These are phyloP conservation scores for Pycnomerus fuliginosus DNA, from an alignment of 2,888 invertebrate genomes.

Conservation along the genomic window DNA sequence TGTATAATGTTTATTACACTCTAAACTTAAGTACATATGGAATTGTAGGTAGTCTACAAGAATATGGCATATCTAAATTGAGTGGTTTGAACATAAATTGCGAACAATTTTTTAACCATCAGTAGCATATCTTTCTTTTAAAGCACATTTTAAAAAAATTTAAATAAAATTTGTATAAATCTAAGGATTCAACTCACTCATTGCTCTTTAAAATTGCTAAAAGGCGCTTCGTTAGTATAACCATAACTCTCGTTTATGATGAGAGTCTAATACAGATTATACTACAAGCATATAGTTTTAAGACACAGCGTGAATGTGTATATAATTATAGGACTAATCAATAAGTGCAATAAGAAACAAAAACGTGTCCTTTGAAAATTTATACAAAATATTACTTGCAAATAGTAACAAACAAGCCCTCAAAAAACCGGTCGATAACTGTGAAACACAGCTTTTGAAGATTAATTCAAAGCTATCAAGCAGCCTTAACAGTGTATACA, in stretches of 20 bases:
- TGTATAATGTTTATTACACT: slow-evolving; percentile 29
- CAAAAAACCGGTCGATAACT: slow-evolving; percentile 23
- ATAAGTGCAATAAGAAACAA: slow-evolving; percentile 43
- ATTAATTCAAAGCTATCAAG: slow-evolving; percentile 1
- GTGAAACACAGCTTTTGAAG: slow-evolving; percentile 8
- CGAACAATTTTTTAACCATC: slow-evolving; percentile 2
- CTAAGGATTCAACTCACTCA: slow-evolving; percentile 34
- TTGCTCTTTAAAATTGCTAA: slow-evolving; percentile 45
- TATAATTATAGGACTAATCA: slow-evolving; percentile 42
- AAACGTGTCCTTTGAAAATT: slow-evolving; percentile 33
- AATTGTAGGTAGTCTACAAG: slow-evolving; percentile 33
- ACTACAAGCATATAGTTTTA: slow-evolving; percentile 43
- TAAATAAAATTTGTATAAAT: slow-evolving; percentile 19
- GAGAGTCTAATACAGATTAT: slow-evolving; percentile 22
- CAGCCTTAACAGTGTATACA: slow-evolving; percentile 5
- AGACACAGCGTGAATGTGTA: slow-evolving; percentile 52
- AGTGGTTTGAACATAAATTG: slow-evolving; percentile 13
- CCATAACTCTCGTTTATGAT: slow-evolving; percentile 12
- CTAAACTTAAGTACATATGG: slow-evolving; percentile 32
- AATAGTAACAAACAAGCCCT: slow-evolving; percentile 33
- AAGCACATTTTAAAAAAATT: slow-evolving; percentile 25
- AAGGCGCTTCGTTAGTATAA: slow-evolving; percentile 31
- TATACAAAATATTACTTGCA: slow-evolving; percentile 34
- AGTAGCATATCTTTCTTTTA: too few relatives aligned
- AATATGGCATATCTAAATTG: slow-evolving; percentile 41